These are phyloP conservation scores for Pseudochirops cupreus DNA, from an alignment of 2,797 vertebrate genomes.

Conservation along the genomic window DNA sequence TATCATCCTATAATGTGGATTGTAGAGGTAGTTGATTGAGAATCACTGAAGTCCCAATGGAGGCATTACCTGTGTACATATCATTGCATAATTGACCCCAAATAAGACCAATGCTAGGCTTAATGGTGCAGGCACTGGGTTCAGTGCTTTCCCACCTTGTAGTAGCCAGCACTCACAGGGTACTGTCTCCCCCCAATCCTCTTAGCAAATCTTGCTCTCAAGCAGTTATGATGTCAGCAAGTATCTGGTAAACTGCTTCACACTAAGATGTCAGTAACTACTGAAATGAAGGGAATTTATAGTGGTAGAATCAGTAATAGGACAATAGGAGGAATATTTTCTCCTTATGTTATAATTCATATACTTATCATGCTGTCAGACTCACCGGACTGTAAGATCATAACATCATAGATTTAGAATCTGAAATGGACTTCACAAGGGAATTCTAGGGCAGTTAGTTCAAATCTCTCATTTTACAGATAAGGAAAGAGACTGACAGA, in stretches of 20 bases:
- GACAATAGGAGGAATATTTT: not conserved
- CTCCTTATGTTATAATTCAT: not conserved
- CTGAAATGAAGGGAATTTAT: not conserved
- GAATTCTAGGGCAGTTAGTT: not conserved
- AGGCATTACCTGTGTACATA: not conserved
- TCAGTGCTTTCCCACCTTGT: not conserved
- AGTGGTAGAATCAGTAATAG: not conserved
- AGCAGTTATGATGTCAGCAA: not conserved
- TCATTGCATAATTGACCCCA: not conserved
- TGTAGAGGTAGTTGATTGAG: not conserved
- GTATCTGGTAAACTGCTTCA: not conserved
- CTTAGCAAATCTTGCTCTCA: not conserved
- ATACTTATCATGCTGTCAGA: not conserved
- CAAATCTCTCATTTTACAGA: not conserved
- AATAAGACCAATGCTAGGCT: conserved; percentile 15
- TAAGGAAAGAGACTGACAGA: not conserved
- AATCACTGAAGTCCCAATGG: no score
- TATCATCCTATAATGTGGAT: not conserved
- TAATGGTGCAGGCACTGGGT: not conserved
- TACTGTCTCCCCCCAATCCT: not conserved
- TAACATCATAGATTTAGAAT: not conserved
- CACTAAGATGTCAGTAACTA: not conserved
- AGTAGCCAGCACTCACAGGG: not conserved
- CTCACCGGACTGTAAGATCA: not conserved
- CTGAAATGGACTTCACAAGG: not conserved